These are phyloP conservation scores for Cylloceria caligata DNA, from an alignment of 2,888 invertebrate genomes.

Conservation along the genomic window DNA sequence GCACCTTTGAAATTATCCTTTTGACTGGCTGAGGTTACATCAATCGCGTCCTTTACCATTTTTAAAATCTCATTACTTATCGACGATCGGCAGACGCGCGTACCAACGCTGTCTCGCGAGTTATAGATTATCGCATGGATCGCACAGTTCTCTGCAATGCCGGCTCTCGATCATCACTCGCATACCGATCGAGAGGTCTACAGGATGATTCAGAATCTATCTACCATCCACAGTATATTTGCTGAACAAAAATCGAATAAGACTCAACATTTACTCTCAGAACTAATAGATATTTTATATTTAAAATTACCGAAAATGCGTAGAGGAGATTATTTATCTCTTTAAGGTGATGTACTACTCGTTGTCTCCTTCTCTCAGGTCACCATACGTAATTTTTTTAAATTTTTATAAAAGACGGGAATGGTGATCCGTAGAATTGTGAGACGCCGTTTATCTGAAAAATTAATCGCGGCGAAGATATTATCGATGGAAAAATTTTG, in stretches of 20 bases:
- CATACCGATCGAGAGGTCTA: constrained; percentile 30
- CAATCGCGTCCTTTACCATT: not conserved
- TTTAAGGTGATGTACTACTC: too few relatives aligned
- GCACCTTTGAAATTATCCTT: not conserved
- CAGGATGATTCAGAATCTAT: constrained; percentile 37
- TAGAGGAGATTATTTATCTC: too few relatives aligned
- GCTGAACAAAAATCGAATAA: not conserved
- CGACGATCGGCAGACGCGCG: constrained; percentile 5
- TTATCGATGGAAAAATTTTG: too few relatives aligned
- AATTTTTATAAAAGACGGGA: too few relatives aligned
- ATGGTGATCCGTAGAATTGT: too few relatives aligned
- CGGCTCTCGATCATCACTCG: constrained; percentile 11
- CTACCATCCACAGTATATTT: not conserved
- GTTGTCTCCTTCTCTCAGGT: too few relatives aligned
- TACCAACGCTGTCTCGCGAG: too few relatives aligned
- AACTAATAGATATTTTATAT: too few relatives aligned
- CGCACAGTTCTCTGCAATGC: not conserved
- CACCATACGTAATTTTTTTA: too few relatives aligned
- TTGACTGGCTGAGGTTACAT: not conserved
- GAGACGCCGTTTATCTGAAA: too few relatives aligned
- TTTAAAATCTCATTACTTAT: not conserved
- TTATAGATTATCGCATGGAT: not conserved
- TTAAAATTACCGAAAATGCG: not conserved
- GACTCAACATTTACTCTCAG: not conserved
- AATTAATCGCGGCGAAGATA: too few relatives aligned